phyloP scores from a whole-genome alignment of 2,888 invertebrate species.

The Panopea generosa region DNA sequence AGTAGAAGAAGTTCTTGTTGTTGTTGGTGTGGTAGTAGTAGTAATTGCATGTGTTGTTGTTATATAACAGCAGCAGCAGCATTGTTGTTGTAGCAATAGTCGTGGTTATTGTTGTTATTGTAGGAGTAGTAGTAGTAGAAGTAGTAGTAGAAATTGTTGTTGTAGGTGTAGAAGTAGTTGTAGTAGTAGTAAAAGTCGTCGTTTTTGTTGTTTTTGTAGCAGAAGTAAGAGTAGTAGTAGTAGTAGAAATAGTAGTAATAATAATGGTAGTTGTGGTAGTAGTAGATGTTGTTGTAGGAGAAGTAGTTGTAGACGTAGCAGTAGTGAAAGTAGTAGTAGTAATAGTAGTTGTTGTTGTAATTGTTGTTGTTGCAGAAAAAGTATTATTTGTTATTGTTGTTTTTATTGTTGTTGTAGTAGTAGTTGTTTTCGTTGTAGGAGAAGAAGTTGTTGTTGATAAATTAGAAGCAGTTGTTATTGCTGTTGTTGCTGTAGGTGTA shows the following conservation, averaged over 20 bases:
- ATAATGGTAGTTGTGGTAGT: not conserved
- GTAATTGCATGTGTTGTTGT: too few species aligned
- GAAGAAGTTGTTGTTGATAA: not conserved
- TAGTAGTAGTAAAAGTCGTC: too few species aligned
- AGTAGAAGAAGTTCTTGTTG: too few species aligned
- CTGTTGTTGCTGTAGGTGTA: not conserved
- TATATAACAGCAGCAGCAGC: too few species aligned
- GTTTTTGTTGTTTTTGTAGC: not conserved
- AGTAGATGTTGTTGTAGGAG: not conserved
- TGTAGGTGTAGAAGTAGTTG: too few species aligned
- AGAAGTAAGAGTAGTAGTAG: not conserved
- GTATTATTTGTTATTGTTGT: not conserved
- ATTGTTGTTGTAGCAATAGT: too few species aligned
- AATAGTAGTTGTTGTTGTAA: slow-evolving; percentile 4
- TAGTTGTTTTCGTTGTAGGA: not conserved
- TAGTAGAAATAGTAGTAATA: slow-evolving; percentile 6
- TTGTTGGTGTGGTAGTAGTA: too few species aligned
- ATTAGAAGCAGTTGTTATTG: slow-evolving; percentile 2
- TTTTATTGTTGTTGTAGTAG: not conserved
- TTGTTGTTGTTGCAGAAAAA: not conserved
- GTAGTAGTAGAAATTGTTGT: too few species aligned
- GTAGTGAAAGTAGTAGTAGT: not conserved
- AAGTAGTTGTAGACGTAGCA: slow-evolving; percentile 1
- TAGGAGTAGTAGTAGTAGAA: too few species aligned
- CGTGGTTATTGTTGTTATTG: too few species aligned